A percentile compares a stretch with the other conserved stretches of the same genome.
Evolutionary conservation across 2,888 invertebrate species (phyloP).

Genomic region (Lomographa bimaculata): DNA sequence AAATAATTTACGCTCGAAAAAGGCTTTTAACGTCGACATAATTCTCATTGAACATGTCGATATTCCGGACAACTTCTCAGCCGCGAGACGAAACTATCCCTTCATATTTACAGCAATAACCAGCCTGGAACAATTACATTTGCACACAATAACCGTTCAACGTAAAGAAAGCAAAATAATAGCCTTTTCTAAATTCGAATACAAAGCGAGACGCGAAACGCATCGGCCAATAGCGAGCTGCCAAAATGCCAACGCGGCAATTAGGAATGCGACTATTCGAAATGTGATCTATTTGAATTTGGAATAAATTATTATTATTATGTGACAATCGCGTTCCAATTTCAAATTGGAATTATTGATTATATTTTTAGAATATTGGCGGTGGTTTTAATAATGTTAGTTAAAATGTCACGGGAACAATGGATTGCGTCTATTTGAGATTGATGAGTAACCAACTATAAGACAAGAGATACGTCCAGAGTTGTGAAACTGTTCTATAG

Average conservation of each 20-base stretch:
- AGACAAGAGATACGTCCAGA: too few relatives aligned
- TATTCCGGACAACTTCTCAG: constrained; percentile 7
- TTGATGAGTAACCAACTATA: constrained; percentile 79
- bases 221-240: constrained; percentile 70
- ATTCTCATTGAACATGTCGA: too few relatives aligned
- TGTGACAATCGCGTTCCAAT: constrained; percentile 47
- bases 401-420: constrained; percentile 81
- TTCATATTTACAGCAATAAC: constrained; percentile 67
- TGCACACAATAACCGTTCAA: constrained; percentile 72
- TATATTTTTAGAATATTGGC: constrained; percentile 60
- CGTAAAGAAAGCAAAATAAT: constrained; percentile 71
- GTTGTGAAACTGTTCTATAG: too few relatives aligned
- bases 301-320: constrained; percentile 53
- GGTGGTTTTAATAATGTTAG: constrained; percentile 72
- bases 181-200: constrained; percentile 77
- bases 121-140: constrained; percentile 73
- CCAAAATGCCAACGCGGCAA: constrained; percentile 74
- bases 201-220: constrained; percentile 75
- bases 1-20: too few relatives aligned
- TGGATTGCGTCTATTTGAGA: constrained; percentile 75
- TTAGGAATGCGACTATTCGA: constrained; percentile 76
- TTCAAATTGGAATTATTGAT: constrained; percentile 56
- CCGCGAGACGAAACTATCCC: constrained; percentile 41
- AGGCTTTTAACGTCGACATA: constrained; percentile 1
- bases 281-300: constrained; percentile 60